phyloP scores from a whole-genome alignment of 1,140 invertebrate species.

The Drosophila persimilis region DNA sequence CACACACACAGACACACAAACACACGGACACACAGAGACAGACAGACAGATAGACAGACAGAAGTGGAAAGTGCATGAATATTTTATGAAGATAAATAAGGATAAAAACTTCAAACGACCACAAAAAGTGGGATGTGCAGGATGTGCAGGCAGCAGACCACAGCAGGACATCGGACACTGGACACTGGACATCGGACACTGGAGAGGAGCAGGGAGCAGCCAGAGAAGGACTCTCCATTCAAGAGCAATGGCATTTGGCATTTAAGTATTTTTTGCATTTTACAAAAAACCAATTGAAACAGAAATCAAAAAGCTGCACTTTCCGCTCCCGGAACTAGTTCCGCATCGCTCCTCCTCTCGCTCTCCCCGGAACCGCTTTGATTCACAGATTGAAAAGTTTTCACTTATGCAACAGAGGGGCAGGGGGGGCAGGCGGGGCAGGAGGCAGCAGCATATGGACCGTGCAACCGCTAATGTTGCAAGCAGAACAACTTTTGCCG shows the following conservation, averaged over 20 bases:
- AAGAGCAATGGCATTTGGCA: constrained; percentile 64
- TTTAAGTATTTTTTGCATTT: constrained; percentile 37
- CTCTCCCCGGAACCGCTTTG: constrained; percentile 1
- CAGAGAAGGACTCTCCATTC: constrained; percentile 38
- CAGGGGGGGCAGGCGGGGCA: background rate
- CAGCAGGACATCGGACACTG: constrained; percentile 21
- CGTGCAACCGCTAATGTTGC: constrained; percentile 63
- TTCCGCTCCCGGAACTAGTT: constrained; percentile 1
- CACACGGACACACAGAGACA: constrained; percentile 4
- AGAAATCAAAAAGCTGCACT: constrained; percentile 32
- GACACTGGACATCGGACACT: background rate
- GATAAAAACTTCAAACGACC: constrained; percentile 79
- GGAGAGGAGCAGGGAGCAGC: background rate
- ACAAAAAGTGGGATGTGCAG: constrained; percentile 54
- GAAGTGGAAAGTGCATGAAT: constrained; percentile 74
- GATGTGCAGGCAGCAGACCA: constrained; percentile 5
- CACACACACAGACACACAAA: constrained; percentile 25
- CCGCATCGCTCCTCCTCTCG: too few relatives aligned
- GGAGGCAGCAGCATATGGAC: constrained; percentile 14
- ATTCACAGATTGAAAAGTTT: constrained; percentile 27
- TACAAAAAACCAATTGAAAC: constrained; percentile 9
- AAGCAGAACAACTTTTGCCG: constrained; percentile 15
- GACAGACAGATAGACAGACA: constrained; percentile 5
- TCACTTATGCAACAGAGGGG: constrained; percentile 1
- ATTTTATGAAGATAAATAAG: constrained; percentile 82